These are phyloP conservation scores for Labeo catla DNA, from an alignment of 2,113 vertebrate species.

Conservation along the genomic window DNA sequence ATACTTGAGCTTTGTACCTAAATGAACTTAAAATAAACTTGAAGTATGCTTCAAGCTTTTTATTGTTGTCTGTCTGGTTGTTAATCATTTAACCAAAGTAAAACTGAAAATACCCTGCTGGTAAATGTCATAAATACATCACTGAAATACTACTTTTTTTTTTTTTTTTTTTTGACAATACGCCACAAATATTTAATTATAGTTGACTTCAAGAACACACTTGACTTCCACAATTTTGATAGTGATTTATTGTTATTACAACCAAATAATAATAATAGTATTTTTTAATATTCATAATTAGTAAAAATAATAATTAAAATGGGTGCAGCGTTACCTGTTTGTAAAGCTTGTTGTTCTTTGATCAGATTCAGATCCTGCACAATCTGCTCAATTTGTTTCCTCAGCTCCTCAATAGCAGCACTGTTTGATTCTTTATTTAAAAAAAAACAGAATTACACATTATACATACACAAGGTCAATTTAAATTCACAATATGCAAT, in stretches of 20 bases:
- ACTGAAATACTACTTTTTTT: too few relatives aligned
- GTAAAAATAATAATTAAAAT: too few relatives aligned
- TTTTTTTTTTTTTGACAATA: neutral
- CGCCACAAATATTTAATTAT: neutral
- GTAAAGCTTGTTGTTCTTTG: constrained; percentile 92
- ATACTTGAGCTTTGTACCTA: neutral
- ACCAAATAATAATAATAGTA: too few relatives aligned
- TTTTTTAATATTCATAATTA: too few relatives aligned
- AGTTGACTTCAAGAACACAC: neutral
- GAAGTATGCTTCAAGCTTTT: neutral
- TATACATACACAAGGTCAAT: neutral
- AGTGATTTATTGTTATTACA: neutral
- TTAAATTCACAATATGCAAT: neutral
- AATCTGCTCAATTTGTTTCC: constrained; percentile 82
- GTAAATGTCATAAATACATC: neutral
- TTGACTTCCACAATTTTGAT: neutral
- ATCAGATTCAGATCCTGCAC: constrained; percentile 84
- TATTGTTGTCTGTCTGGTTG: neutral
- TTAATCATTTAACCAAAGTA: neutral
- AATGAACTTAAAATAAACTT: neutral
- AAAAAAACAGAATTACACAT: neutral
- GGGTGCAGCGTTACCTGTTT: constrained; percentile 80
- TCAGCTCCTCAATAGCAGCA: constrained; percentile 87
- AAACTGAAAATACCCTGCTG: neutral
- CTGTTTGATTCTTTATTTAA: constrained; percentile 67